phyloP scores from a whole-genome alignment of 53 echinoderm and acorn worm genomes.

The Actinopyga echinites region DNA sequence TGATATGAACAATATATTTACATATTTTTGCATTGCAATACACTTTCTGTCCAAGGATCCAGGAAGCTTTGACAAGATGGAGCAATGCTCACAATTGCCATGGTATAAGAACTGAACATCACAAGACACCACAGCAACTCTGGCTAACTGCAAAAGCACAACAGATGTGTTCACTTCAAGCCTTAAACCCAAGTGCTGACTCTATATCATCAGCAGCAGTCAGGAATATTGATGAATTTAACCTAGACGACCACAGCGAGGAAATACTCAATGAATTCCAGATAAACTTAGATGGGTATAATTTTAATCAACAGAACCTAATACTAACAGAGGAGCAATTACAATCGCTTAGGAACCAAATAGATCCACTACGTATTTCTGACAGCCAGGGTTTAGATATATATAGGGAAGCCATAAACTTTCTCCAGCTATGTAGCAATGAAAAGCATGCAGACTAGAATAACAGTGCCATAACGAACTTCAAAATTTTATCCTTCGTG shows the following conservation, averaged over 20 bases:
- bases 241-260: neutral
- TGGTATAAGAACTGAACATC: conserved; percentile 56
- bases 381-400: neutral
- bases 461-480: too few species aligned
- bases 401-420: neutral
- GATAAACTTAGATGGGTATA: neutral
- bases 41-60: conserved; percentile 51
- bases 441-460: neutral
- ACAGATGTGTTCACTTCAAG: too few species aligned
- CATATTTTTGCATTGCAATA: conserved; percentile 56
- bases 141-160: neutral
- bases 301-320: neutral
- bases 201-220: neutral
- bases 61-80: conserved; percentile 44
- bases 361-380: neutral
- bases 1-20: neutral
- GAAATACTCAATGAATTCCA: neutral
- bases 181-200: neutral
- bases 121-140: conserved; percentile 57
- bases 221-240: neutral
- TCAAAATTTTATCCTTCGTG: too few species aligned
- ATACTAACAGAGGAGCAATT: neutral
- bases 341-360: neutral
- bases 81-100: conserved; percentile 51
- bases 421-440: neutral